Evolutionary conservation across 2,888 invertebrate genomes (phyloP).

Genomic region (Synergus japonicus): DNA sequence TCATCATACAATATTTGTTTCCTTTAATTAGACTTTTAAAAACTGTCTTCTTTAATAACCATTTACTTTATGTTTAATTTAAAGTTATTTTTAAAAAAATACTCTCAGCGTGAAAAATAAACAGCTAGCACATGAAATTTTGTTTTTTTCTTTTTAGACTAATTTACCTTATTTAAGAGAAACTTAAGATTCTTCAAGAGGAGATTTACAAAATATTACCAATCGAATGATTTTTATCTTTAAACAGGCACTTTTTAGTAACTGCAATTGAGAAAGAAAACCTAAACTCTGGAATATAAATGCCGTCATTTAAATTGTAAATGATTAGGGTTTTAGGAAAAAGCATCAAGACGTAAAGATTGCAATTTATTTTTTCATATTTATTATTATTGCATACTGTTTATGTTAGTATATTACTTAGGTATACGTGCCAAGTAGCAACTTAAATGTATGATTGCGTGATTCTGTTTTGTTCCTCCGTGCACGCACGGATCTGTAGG

Average conservation of each 20-base stretch:
- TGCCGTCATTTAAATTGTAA: too few relatives aligned
- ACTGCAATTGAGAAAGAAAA: not conserved
- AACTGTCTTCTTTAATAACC: too few relatives aligned
- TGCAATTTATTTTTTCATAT: slow-evolving; percentile 72
- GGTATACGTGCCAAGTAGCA: slow-evolving; percentile 77
- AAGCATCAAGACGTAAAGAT: slow-evolving; percentile 15
- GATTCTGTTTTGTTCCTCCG: slow-evolving; percentile 75
- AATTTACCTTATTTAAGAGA: too few relatives aligned
- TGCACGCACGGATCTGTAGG: slow-evolving; percentile 65
- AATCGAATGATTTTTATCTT: too few relatives aligned
- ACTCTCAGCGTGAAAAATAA: too few relatives aligned
- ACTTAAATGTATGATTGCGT: slow-evolving; percentile 78
- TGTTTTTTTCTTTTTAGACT: too few relatives aligned
- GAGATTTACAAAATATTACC: too few relatives aligned
- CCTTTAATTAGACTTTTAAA: not conserved
- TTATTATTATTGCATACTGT: slow-evolving; percentile 78
- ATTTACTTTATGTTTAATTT: too few relatives aligned
- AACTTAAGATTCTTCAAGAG: too few relatives aligned
- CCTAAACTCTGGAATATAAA: not conserved
- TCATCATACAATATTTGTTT: not conserved
- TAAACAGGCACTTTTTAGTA: too few relatives aligned
- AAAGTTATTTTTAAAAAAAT: too few relatives aligned
- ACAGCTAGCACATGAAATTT: too few relatives aligned
- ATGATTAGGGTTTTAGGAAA: not conserved
- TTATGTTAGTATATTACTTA: slow-evolving; percentile 77